A percentile compares a stretch with the other conserved stretches of the same genome.
Conservation (phyloP, 2,888 invertebrate genomes). For the Xylophagus ater region DNA sequence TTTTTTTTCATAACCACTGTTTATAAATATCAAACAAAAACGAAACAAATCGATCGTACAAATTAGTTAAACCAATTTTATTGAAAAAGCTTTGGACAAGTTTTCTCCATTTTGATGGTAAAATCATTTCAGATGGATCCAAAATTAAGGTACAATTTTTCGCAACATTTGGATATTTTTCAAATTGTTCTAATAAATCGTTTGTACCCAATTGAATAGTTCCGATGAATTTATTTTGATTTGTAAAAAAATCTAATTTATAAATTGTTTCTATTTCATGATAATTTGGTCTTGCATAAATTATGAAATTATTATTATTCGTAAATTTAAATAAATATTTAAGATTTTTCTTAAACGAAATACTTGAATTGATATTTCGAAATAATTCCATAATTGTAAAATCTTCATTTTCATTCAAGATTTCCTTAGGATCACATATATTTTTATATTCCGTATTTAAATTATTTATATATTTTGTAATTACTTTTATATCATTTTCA, state of each 20-base stretch:
- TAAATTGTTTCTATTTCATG: neutral
- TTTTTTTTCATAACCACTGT: no score
- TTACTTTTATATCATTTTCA: no score
- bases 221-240: neutral
- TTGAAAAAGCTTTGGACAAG: neutral
- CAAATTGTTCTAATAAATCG: constrained; percentile 4
- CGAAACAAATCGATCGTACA: constrained; percentile 1
- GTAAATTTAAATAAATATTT: no score
- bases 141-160: constrained; percentile 4
- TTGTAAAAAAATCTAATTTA: constrained; percentile 4
- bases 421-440: no score
- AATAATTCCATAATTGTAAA: no score
- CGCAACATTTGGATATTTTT: neutral
- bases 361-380: no score
- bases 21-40: constrained; percentile 4
- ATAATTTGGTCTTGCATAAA: constrained; percentile 3
- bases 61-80: neutral
- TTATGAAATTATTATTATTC: no score
- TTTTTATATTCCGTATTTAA: no score
- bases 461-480: no score
- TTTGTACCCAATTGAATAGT: neutral
- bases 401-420: no score
- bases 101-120: neutral
- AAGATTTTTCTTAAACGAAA: no score
- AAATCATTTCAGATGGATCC: neutral